A percentile compares a stretch with the other conserved stretches of the same genome.
phyloP scores from a whole-genome alignment of 2,888 invertebrate species.

The Julus scandinavius region DNA sequence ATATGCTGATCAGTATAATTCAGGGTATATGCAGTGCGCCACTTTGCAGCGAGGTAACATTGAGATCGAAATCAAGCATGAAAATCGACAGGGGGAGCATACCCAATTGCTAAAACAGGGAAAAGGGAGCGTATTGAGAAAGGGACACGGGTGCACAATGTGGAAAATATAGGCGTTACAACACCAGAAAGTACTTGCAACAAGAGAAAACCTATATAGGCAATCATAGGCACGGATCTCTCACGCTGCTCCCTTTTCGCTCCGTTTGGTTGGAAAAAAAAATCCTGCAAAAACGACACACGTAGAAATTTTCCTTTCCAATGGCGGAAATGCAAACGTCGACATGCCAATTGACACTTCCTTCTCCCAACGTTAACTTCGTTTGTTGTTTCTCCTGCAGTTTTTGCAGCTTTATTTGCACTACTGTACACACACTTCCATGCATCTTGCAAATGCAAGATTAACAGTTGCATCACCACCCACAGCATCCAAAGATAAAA shows the following conservation, averaged over 20 bases:
- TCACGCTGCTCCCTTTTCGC: not conserved
- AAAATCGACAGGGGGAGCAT: slow-evolving; percentile 47
- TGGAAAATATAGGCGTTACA: not conserved
- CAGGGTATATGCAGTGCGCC: slow-evolving; percentile 2
- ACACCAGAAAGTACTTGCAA: not conserved
- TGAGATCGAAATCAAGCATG: slow-evolving; percentile 44
- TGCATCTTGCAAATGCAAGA: not conserved
- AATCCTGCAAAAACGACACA: not conserved
- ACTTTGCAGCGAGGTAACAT: slow-evolving; percentile 47
- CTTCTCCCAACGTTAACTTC: slow-evolving; percentile 4
- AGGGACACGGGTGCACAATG: not conserved
- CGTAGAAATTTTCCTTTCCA: not conserved
- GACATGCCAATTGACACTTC: slow-evolving; percentile 45
- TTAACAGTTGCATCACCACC: not conserved
- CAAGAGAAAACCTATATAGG: not conserved
- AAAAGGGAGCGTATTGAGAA: not conserved
- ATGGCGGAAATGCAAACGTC: slow-evolving; percentile 45
- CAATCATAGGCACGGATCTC: not conserved
- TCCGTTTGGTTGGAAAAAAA: not conserved
- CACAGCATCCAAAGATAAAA: too few relatives aligned
- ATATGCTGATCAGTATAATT: slow-evolving; percentile 48
- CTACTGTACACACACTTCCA: not conserved
- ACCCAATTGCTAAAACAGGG: slow-evolving; percentile 36
- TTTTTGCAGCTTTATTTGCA: slow-evolving; percentile 29
- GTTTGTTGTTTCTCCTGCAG: not conserved